phyloP scores from a whole-genome alignment of 2,113 vertebrate genomes.

The Mesocricetus auratus region DNA sequence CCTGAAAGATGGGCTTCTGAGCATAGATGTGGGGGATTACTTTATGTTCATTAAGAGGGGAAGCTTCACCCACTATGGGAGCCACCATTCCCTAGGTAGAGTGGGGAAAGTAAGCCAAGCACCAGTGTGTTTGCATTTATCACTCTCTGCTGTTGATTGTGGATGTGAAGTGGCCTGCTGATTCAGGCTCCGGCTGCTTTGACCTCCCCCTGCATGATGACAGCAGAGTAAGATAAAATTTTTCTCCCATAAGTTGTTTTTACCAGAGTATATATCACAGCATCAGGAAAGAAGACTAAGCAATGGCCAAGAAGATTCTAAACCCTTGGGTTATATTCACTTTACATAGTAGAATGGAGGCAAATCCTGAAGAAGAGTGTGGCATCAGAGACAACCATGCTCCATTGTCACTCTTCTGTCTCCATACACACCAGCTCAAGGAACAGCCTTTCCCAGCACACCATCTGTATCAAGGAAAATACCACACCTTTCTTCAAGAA shows the following conservation, averaged over 20 bases:
- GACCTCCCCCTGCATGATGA: neutral
- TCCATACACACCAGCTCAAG: fast-evolving
- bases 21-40: neutral
- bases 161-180: neutral
- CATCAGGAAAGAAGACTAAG: neutral
- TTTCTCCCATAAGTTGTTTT: neutral
- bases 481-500: neutral
- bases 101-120: neutral
- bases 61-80: neutral
- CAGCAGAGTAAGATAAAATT: too few relatives aligned
- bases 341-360: neutral
- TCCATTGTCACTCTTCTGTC: neutral
- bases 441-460: neutral
- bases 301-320: neutral
- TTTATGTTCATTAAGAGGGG: neutral
- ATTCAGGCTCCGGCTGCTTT: neutral
- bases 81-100: neutral
- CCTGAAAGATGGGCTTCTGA: neutral
- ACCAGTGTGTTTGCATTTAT: neutral
- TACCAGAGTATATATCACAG: neutral
- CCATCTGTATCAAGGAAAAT: neutral
- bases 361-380: neutral
- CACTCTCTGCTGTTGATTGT: neutral
- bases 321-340: neutral
- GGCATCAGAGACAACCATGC: fast-evolving